Conservation (phyloP, 2,797 vertebrate species). For the Zalophus californianus region DNA sequence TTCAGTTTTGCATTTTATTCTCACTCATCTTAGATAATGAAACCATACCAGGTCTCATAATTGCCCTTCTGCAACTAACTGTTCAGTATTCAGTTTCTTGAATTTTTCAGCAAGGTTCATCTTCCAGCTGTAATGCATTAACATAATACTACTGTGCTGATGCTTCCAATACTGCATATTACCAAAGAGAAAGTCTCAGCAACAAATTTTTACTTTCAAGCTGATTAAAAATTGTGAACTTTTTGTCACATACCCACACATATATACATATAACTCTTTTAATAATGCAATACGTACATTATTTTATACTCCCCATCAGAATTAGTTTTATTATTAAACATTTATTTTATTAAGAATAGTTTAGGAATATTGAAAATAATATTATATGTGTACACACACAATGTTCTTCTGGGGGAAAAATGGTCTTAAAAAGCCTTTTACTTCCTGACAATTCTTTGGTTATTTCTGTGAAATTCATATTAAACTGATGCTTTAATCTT, state of each 20-base stretch:
- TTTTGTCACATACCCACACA: background rate
- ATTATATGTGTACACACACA: background rate
- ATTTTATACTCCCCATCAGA: background rate
- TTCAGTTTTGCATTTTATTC: slow-evolving; percentile 64
- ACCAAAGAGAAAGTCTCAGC: background rate
- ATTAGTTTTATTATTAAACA: slow-evolving; percentile 46
- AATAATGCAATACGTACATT: background rate
- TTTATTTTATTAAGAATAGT: slow-evolving; percentile 20
- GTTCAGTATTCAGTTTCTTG: slow-evolving; percentile 68
- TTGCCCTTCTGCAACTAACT: slow-evolving; percentile 70
- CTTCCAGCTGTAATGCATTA: slow-evolving; percentile 62
- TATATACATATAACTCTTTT: background rate
- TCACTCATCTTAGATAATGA: slow-evolving; percentile 70
- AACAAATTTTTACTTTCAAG: slow-evolving; percentile 50
- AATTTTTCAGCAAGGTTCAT: slow-evolving; percentile 65
- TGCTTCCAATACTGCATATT: background rate
- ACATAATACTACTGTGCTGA: background rate
- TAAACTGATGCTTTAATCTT: background rate
- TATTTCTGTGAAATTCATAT: slow-evolving; percentile 34
- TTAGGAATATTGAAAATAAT: slow-evolving; percentile 6
- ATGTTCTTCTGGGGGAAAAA: background rate
- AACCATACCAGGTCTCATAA: slow-evolving; percentile 63
- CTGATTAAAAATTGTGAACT: slow-evolving; percentile 35
- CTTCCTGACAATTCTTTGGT: slow-evolving; percentile 1
- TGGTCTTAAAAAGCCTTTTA: background rate